A percentile compares a stretch with the other conserved stretches of the same genome.
phyloP scores from a whole-genome alignment of 2,888 invertebrate genomes.

The Serripes groenlandicus region DNA sequence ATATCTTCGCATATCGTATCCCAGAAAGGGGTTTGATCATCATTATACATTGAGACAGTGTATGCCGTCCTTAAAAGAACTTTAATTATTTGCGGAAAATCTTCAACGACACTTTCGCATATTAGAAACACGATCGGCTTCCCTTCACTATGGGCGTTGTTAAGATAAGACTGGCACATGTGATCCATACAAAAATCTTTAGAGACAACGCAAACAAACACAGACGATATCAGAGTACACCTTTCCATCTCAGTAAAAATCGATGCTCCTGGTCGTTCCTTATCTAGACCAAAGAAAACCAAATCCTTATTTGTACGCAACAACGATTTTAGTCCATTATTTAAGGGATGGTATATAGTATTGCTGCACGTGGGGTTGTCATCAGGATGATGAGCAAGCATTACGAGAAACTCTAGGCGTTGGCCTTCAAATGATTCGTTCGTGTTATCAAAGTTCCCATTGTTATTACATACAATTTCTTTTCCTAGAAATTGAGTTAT shows the following conservation, averaged over 20 bases:
- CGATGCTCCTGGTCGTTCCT: constrained; percentile 1
- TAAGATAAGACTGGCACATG: constrained; percentile 17
- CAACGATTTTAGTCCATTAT: not conserved
- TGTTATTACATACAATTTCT: too few species aligned
- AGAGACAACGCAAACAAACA: constrained; percentile 14
- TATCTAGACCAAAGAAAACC: not conserved
- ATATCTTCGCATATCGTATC: too few species aligned
- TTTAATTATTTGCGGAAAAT: too few species aligned
- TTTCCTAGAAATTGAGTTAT: not conserved
- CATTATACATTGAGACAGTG: too few species aligned
- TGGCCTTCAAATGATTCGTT: not conserved
- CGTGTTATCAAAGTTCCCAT: too few species aligned
- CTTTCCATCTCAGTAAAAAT: constrained; percentile 13
- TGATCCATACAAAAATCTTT: constrained; percentile 5
- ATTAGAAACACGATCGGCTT: too few species aligned
- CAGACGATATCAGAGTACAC: not conserved
- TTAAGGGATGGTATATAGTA: not conserved
- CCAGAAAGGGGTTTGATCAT: too few species aligned
- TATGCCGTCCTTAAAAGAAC: too few species aligned
- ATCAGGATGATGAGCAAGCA: constrained; percentile 3
- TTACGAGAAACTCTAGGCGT: not conserved
- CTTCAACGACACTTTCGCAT: too few species aligned
- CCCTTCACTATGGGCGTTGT: too few species aligned
- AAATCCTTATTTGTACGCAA: not conserved
- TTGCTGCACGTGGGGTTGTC: not conserved